phyloP scores from a whole-genome alignment of 2,797 vertebrate genomes.

The Tragelaphus eurycerus region DNA sequence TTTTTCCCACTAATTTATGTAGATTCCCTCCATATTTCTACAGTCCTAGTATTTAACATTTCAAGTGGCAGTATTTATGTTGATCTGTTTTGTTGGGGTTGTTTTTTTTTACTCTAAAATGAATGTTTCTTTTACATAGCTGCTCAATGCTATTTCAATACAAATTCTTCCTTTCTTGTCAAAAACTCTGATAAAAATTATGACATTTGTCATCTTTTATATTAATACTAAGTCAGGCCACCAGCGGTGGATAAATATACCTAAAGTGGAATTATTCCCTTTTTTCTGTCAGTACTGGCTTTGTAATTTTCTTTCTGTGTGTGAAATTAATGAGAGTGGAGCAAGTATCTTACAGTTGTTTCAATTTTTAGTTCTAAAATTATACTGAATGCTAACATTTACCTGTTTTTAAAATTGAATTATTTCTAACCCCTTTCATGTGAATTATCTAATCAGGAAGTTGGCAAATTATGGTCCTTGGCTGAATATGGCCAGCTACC shows the following conservation, averaged over 20 bases:
- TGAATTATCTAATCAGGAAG: background rate
- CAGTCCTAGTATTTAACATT: background rate
- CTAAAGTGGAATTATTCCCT: background rate
- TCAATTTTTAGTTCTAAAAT: conserved; percentile 27
- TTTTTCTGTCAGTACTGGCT: background rate
- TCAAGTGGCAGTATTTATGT: background rate
- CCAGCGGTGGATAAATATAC: background rate
- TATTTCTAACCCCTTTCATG: background rate
- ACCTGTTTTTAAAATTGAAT: background rate
- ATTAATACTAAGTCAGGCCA: background rate
- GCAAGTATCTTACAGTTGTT: background rate
- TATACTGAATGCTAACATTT: background rate
- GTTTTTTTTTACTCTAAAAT: background rate
- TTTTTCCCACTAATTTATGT: background rate
- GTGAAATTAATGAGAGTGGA: background rate
- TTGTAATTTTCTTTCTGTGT: background rate
- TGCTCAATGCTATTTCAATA: background rate
- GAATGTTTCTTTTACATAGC: background rate
- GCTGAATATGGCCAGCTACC: background rate
- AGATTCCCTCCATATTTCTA: background rate
- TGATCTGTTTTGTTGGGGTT: background rate
- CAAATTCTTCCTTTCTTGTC: background rate
- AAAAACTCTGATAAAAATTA: background rate
- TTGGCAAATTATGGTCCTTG: background rate
- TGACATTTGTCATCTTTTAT: background rate